These are phyloP conservation scores for Polypedilum pembai DNA, from an alignment of 1,140 invertebrate species.

Conservation along the genomic window DNA sequence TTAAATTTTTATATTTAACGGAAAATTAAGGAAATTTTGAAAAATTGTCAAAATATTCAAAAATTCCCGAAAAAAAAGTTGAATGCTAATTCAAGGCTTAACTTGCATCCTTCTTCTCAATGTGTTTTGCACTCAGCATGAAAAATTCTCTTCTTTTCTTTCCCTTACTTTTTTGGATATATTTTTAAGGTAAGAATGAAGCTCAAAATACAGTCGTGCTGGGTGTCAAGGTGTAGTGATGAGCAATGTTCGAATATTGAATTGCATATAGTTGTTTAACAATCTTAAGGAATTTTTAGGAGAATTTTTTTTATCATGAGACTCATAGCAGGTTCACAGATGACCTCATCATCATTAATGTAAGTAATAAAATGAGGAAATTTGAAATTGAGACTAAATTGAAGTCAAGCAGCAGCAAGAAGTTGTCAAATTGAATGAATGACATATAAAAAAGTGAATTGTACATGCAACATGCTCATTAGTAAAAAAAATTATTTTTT, in stretches of 20 bases:
- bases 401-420: no score
- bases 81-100: no score
- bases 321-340: neutral
- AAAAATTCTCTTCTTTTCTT: neutral
- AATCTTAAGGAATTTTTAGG: conserved; percentile 20
- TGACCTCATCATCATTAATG: neutral
- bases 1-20: no score
- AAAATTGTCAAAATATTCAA: no score
- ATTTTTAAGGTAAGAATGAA: neutral
- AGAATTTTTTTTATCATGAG: neutral
- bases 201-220: neutral
- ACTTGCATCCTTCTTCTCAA: neutral
- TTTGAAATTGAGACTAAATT: no score
- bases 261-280: conserved; percentile 14
- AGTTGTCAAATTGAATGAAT: no score
- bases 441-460: no score
- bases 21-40: no score
- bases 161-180: neutral
- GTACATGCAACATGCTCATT: no score
- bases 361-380: no score
- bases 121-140: conserved; percentile 16
- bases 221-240: conserved; percentile 26
- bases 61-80: no score
- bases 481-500: no score
- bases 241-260: neutral